Base-by-base conservation (phyloP, 1,140 invertebrate species). In the Delia radicum region DNA sequence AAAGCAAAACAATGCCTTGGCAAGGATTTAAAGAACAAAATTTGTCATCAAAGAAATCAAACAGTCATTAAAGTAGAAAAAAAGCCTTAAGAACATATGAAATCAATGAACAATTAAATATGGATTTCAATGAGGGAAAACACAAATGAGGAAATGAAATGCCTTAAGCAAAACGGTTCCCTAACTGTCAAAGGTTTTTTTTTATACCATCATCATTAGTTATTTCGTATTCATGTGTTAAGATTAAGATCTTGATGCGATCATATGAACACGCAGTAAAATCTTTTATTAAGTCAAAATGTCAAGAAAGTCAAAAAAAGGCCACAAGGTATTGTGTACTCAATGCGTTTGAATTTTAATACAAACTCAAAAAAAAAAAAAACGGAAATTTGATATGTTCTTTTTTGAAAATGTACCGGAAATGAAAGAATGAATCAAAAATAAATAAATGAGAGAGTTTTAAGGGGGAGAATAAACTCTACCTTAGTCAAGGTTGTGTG, bases 371-470 rank as follows among this genome's bases (percentile, higher is more conserved):
- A n/a, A n/a, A n/a, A n/a, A 42, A 42, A 13, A 6, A 24, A 55
- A 55, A 55, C 48, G 48, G 48, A 55, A 55, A 55, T 55, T 55
- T 55, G 48, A 55, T 55, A 55, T 55, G n/a, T 55, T 55, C n/a
- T 55, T 18, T 55, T 55, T 21, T 55, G 48, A 55, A n/a, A 21
- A 55, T 21, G 2, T 7, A 55, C 48, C 48, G 48, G 48, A 55
- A 55, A 55, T 55, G 48, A 8, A 55, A 55, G 5, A 55, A 21
- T 24, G 18, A 8, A 10, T 37, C 13, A 3, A 37, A 2, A 1
- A 13, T 13, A 13, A 37, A 13, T 10, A 21, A 55, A 1, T 3
- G 48, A 6, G n/a, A 55, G 42, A 48, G 15, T 15, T 33, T 33
- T 33, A 21, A 55, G 18, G 24, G n/a, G 8, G 48, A 55, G 48